Evolutionary conservation across 2,888 invertebrate species (phyloP).

Genomic region (Acronicta alni): DNA sequence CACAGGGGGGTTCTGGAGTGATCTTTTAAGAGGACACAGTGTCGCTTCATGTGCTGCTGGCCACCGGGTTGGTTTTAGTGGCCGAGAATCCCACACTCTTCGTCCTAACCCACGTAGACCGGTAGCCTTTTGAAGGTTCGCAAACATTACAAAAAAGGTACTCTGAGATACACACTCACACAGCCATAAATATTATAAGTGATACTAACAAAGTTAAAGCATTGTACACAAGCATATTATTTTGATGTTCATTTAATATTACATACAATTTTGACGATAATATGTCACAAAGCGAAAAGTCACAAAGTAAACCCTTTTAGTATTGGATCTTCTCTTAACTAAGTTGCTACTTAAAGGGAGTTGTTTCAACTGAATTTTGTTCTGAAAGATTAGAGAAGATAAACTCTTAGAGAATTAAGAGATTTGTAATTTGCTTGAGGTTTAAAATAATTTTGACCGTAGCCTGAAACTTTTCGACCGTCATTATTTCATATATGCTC

Average conservation of each 20-base stretch:
- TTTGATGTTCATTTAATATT: conserved; percentile 35
- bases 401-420: conserved; percentile 64
- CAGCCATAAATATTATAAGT: neutral
- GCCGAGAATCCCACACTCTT: no score
- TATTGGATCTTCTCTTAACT: conserved; percentile 64
- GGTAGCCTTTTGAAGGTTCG: no score
- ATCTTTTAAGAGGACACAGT: no score
- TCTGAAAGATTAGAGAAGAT: conserved; percentile 68
- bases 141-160: no score
- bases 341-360: conserved; percentile 69
- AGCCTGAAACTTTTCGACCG: conserved; percentile 18
- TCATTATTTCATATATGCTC: conserved; percentile 34
- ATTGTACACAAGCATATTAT: conserved; percentile 12
- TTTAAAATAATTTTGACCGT: conserved; percentile 50
- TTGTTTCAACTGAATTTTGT: conserved; percentile 69
- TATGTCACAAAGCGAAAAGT: conserved; percentile 53
- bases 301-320: conserved; percentile 64
- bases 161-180: no score
- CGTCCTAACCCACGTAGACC: no score
- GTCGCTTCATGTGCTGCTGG: no score
- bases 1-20: no score
- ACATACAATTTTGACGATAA: conserved; percentile 43
- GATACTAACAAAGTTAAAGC: conserved; percentile 7
- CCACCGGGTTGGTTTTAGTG: no score
- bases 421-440: conserved; percentile 63